Evolutionary conservation across 35 echinoderm and acorn worm genomes (phyloP).

Genomic region (Apostichopus japonicus): DNA sequence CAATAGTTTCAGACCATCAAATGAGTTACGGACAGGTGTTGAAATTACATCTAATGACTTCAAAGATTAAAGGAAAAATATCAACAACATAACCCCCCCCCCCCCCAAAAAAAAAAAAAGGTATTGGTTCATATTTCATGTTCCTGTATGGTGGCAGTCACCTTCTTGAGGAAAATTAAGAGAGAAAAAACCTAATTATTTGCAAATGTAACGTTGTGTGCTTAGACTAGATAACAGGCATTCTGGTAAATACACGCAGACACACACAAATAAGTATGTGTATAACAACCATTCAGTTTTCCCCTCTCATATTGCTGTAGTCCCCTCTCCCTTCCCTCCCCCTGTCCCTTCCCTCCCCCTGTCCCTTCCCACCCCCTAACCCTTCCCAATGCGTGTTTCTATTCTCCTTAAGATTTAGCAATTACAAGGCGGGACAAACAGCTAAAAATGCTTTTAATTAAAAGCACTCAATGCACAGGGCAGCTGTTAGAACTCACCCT

Average conservation of each 20-base stretch:
- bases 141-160: too few relatives aligned
- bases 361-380: background rate
- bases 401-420: background rate
- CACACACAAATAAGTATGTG: background rate
- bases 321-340: background rate
- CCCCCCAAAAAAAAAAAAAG: too few relatives aligned
- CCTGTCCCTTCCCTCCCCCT: background rate
- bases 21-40: too few relatives aligned
- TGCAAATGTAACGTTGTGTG: too few relatives aligned
- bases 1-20: too few relatives aligned
- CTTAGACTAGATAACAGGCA: too few relatives aligned
- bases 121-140: too few relatives aligned
- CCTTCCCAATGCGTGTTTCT: background rate
- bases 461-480: background rate
- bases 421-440: background rate
- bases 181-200: too few relatives aligned
- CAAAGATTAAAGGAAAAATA: too few relatives aligned
- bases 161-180: too few relatives aligned
- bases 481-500: background rate
- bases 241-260: background rate
- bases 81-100: too few relatives aligned
- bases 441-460: background rate
- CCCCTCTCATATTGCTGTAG: background rate
- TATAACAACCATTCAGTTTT: background rate
- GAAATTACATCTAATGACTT: too few relatives aligned